Conservation (phyloP, 2,113 vertebrate genomes). For the Drymodes brunneopygia region DNA sequence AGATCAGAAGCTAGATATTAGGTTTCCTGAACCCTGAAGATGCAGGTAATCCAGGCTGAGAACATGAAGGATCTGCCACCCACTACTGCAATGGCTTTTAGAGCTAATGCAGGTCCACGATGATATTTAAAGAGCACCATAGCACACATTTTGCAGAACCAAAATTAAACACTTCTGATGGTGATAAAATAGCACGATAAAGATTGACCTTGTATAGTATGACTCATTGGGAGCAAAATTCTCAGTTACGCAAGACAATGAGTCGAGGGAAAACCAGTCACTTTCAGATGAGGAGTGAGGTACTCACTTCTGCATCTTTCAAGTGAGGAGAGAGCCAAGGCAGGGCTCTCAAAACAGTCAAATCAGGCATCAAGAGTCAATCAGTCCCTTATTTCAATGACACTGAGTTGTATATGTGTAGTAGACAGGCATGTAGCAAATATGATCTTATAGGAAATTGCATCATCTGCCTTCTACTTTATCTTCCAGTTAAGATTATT, state of each 20-base stretch:
- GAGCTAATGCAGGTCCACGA: background rate
- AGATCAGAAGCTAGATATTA: background rate
- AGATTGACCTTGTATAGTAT: background rate
- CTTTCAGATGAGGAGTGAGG: background rate
- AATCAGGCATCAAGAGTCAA: background rate
- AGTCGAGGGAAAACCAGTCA: background rate
- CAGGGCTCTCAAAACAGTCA: background rate
- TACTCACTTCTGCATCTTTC: background rate
- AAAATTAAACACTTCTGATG: background rate
- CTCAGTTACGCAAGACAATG: background rate
- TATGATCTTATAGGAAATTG: background rate
- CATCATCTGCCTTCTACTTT: background rate
- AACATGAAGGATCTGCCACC: background rate
- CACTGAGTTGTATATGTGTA: background rate
- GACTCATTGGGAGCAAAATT: background rate
- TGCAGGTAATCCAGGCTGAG: background rate
- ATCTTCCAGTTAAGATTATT: background rate
- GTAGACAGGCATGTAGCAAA: background rate
- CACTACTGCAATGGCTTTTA: background rate
- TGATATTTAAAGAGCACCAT: background rate
- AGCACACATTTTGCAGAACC: background rate
- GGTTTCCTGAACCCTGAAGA: background rate
- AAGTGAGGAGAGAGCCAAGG: background rate
- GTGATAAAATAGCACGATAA: background rate
- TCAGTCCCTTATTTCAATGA: background rate